Conservation (phyloP, 2,888 invertebrate species). For the Cyclophora punctaria region DNA sequence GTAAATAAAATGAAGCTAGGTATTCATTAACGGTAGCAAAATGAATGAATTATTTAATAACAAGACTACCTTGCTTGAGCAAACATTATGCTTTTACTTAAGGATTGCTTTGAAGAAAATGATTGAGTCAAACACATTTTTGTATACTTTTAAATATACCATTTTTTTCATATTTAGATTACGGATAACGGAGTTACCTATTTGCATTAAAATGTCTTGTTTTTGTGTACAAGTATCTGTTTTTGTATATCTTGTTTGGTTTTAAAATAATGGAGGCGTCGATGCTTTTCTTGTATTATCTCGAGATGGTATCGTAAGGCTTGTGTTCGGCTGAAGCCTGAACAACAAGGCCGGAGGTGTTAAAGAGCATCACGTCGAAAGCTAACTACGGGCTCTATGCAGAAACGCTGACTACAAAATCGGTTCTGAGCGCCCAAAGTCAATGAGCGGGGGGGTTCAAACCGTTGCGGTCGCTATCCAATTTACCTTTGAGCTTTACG, state of each 20-base stretch:
- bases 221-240: no score
- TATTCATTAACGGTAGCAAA: conserved; percentile 20
- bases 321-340: no score
- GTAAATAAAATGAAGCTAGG: conserved; percentile 20
- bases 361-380: conserved; percentile 7
- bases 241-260: no score
- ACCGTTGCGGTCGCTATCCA: conserved; percentile 52
- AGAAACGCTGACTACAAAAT: conserved; percentile 28
- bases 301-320: no score
- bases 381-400: background rate
- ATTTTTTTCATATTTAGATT: no score
- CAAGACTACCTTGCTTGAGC: conserved; percentile 14
- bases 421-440: conserved; percentile 28
- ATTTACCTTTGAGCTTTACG: conserved; percentile 55
- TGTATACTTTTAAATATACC: no score
- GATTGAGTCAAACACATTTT: no score
- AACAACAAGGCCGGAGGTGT: background rate
- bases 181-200: no score
- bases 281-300: no score
- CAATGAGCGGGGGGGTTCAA: conserved; percentile 32
- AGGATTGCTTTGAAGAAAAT: no score
- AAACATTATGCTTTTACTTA: background rate
- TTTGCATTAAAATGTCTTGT: no score
- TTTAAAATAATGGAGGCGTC: no score
- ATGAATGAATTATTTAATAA: conserved; percentile 22